Conservation (phyloP, 2,888 invertebrate species). For the Thereva nobilitata region DNA sequence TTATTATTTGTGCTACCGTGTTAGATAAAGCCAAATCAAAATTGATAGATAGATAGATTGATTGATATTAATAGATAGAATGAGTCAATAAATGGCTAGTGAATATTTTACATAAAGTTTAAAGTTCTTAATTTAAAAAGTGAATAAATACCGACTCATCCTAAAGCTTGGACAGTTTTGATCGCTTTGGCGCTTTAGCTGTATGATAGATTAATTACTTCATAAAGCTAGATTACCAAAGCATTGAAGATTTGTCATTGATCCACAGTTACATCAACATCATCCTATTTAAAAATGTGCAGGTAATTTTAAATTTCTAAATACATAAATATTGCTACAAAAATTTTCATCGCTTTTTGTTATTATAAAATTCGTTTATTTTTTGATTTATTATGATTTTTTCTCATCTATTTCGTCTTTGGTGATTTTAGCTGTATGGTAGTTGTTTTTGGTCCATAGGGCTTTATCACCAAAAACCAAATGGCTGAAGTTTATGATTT, state of each 20-base stretch:
- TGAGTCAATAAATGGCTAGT: too few species aligned
- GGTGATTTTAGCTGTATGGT: constrained; percentile 76
- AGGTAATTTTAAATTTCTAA: constrained; percentile 2
- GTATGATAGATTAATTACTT: constrained; percentile 73
- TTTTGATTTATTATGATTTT: constrained; percentile 44
- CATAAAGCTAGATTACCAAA: constrained; percentile 97
- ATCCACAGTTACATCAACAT: too few species aligned
- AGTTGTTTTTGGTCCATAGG: constrained; percentile 65
- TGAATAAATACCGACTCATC: neutral
- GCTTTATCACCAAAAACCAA: constrained; percentile 75
- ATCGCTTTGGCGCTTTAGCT: constrained; percentile 89
- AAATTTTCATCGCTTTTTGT: constrained; percentile 25
- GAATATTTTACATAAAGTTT: neutral
- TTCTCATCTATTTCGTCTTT: constrained; percentile 65
- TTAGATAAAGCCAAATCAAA: neutral
- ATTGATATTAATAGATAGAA: too few species aligned
- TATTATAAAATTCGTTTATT: neutral
- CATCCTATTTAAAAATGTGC: too few species aligned
- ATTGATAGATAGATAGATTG: neutral
- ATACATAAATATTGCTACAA: neutral
- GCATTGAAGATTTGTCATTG: constrained; percentile 63
- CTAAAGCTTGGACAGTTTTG: constrained; percentile 58
- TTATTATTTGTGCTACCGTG: neutral
- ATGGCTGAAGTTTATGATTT: constrained; percentile 55
- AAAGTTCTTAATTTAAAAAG: neutral